These are phyloP conservation scores for Acromyrmex echinatior DNA, from an alignment of 1,140 invertebrate genomes.

Conservation along the genomic window DNA sequence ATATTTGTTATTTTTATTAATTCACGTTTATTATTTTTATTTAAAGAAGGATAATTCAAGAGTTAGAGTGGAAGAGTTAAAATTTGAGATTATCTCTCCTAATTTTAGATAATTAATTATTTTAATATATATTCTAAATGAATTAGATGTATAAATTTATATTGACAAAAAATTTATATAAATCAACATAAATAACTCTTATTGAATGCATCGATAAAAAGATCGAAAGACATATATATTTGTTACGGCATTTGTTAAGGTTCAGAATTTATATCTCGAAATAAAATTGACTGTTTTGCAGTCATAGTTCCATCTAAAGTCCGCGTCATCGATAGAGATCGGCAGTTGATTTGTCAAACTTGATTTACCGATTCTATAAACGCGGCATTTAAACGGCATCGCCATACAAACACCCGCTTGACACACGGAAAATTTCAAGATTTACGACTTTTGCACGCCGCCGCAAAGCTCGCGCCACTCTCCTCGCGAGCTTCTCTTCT, in stretches of 20 bases:
- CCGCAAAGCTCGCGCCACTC: slow-evolving; percentile 25
- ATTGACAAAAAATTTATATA: not conserved
- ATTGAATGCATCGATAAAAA: not conserved
- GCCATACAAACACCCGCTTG: slow-evolving; percentile 15
- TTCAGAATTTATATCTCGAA: not conserved
- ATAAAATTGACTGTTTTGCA: not conserved
- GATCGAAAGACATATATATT: not conserved
- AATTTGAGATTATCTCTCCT: too few species aligned
- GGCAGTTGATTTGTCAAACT: slow-evolving; percentile 38
- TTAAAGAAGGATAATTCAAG: too few species aligned
- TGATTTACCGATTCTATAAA: slow-evolving; percentile 78
- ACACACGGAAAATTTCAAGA: slow-evolving; percentile 73
- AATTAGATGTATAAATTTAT: not conserved
- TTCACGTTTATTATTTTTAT: too few species aligned
- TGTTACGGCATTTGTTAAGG: not conserved
- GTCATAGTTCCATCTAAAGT: not conserved
- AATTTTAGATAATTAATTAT: too few species aligned
- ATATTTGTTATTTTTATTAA: too few species aligned
- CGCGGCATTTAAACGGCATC: slow-evolving; percentile 40
- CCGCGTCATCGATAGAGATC: not conserved
- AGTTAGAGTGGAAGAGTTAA: too few species aligned
- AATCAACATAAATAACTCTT: not conserved
- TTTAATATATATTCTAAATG: not conserved
- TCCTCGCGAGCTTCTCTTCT: not conserved
- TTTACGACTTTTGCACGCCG: slow-evolving; percentile 67